Evolutionary conservation across 2,888 invertebrate genomes (phyloP), one percentile per base, ranked within the genome.

Genomic region (Plemyria rubiginata): DNA sequence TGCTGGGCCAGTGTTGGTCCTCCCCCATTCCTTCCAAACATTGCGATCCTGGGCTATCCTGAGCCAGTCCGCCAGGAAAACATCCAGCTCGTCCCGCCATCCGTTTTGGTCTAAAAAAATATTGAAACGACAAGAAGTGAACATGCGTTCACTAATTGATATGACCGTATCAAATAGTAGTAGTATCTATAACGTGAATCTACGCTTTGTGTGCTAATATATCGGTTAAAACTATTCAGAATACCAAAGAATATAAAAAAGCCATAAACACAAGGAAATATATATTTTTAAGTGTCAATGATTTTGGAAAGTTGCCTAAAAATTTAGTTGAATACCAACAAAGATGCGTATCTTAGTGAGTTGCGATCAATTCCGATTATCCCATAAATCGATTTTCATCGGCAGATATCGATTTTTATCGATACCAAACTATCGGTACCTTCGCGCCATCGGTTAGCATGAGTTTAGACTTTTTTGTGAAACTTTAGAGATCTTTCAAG

Each of bases 371-470:
- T 54, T 59, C 12, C 48, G 51, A 52, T 59, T 62, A 41, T 45
- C 29, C 38, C 56, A 57, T 57, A 60, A 56, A 60, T 63, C 52
- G 60, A 67, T 63, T 61, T 46, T 28, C 45, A 60, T 65, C 54
- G 59, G 51, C 61, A 66, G 66, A 67, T 65, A 66, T 66, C 63
- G 68, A 66, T 70, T 59, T 43, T 65, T 50, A 66, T 70, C 68
- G 62, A 65, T 63, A 49, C n/a, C n/a, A n/a, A n/a, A n/a, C 62
- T 62, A 62, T 61, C 60, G 65, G 55, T 64, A 65, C 59, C 49
- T 57, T 62, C 61, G 16, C 60, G 48, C 63, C 59, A 58, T 65
- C 66, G 83, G 83, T 5, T 12, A 46, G 46, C 46, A 46, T 8
- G 1, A 43, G 43, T 43, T 12, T 32, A 7, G 22, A 22, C 2